Evolutionary conservation across 2,797 vertebrate species (phyloP).

Genomic region (Nyctibius grandis): DNA sequence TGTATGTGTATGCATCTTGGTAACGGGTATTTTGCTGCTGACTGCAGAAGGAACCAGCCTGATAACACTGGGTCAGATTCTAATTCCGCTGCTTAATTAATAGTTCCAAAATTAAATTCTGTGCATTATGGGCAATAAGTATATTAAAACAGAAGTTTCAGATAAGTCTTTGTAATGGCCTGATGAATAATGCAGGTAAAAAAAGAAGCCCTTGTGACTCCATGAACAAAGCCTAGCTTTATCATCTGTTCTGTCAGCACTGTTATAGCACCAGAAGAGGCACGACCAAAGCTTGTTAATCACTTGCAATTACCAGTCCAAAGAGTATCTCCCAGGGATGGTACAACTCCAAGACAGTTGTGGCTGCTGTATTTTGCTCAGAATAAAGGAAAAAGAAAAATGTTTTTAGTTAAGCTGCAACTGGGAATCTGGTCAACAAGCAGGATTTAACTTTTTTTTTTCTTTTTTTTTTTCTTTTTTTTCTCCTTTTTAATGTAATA

Average conservation of each 20-base stretch:
- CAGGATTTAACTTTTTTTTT: neutral
- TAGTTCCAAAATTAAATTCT: neutral
- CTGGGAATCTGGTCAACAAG: neutral
- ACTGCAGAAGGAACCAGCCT: neutral
- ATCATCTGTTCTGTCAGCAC: neutral
- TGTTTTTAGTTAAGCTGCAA: neutral
- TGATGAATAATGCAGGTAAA: neutral
- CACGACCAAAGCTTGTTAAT: neutral
- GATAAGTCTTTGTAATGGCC: neutral
- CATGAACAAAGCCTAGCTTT: neutral
- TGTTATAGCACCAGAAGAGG: neutral
- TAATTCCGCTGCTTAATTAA: neutral
- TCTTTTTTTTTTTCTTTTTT: neutral
- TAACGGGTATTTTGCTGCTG: neutral
- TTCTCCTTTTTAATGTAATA: no score
- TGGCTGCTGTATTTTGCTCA: neutral
- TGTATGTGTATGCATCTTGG: neutral
- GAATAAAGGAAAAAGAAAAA: neutral
- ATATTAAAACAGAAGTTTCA: neutral
- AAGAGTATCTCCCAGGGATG: neutral
- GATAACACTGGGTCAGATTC: neutral
- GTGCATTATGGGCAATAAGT: neutral
- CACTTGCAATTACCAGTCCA: neutral
- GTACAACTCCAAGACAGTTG: neutral
- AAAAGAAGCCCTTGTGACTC: neutral